phyloP scores from a whole-genome alignment of 2,113 vertebrate species.

The Sclerurus mexicanus region DNA sequence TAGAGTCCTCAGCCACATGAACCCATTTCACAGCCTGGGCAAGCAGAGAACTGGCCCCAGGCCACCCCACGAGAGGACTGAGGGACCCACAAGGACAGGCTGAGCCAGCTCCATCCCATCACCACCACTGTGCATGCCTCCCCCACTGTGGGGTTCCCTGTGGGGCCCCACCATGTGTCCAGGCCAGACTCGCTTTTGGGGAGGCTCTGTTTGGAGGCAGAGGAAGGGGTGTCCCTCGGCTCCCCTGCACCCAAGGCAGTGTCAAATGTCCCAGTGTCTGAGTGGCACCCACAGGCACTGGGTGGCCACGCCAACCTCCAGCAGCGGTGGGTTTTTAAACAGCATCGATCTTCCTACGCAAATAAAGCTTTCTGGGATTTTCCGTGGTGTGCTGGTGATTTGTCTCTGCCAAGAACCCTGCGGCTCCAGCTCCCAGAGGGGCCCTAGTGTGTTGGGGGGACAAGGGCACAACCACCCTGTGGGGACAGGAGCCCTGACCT shows the following conservation, averaged over 20 bases:
- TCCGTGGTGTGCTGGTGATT: not conserved
- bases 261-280: accelerated
- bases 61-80: not conserved
- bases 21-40: not conserved
- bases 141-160: accelerated
- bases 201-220: not conserved
- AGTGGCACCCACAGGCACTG: not conserved
- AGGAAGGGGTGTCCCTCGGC: not conserved
- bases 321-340: not conserved
- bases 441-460: not conserved
- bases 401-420: not conserved
- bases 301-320: not conserved
- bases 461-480: not conserved
- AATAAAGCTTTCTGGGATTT: conserved; percentile 63
- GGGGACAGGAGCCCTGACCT: not conserved
- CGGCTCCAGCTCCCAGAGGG: accelerated
- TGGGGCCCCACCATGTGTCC: accelerated
- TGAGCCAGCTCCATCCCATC: not conserved
- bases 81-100: not conserved
- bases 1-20: accelerated
- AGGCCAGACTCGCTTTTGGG: not conserved
- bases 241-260: accelerated
- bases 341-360: not conserved
- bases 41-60: not conserved
- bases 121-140: not conserved